These are phyloP conservation scores for Drosophila parvula DNA, from an alignment of 1,140 invertebrate genomes.

Conservation along the genomic window DNA sequence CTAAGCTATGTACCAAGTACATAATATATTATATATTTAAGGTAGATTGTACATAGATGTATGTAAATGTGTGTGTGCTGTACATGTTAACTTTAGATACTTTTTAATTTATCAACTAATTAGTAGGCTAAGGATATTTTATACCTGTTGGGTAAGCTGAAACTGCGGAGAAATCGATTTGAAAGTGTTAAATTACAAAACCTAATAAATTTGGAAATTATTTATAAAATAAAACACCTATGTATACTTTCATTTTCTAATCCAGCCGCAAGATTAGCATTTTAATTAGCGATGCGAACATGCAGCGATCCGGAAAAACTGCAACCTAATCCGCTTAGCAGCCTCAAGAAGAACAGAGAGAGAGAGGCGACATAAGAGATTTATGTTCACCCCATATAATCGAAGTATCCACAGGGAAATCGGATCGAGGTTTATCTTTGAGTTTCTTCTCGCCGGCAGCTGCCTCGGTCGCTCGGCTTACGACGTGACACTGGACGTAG, in stretches of 20 bases:
- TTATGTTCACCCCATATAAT: constrained; percentile 51
- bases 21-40: constrained; percentile 16
- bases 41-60: constrained; percentile 49
- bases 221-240: constrained; percentile 57
- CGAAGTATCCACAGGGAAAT: constrained; percentile 32
- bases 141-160: constrained; percentile 53
- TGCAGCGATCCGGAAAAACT: constrained; percentile 60
- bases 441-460: constrained; percentile 31
- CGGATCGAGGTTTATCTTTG: constrained; percentile 29
- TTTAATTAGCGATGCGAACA: constrained; percentile 33
- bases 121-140: constrained; percentile 51
- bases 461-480: constrained; percentile 12
- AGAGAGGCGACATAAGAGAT: constrained; percentile 49
- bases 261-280: constrained; percentile 40
- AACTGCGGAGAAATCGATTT: constrained; percentile 24
- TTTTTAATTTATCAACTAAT: constrained; percentile 47
- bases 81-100: constrained; percentile 57
- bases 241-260: neutral
- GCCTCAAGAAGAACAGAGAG: constrained; percentile 16
- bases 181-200: constrained; percentile 56
- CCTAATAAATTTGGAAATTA: constrained; percentile 55
- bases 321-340: constrained; percentile 69
- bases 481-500: constrained; percentile 25
- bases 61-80: constrained; percentile 49
- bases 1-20: constrained; percentile 61